phyloP scores from a whole-genome alignment of 2,797 vertebrate genomes.

The Crypturellus tataupa region DNA sequence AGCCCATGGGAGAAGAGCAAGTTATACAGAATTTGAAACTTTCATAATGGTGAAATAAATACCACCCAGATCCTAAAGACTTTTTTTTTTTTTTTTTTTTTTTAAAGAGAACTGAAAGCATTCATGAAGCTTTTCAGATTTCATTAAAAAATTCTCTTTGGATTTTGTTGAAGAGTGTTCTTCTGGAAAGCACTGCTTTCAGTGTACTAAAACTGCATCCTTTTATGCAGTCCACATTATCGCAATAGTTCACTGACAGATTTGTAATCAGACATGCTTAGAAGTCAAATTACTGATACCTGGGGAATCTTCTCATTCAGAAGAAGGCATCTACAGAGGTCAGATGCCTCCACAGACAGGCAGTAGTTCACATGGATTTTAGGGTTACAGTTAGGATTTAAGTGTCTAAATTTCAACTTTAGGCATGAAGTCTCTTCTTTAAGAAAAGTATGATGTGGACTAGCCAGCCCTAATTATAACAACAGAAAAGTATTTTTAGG shows the following conservation, averaged over 20 bases:
- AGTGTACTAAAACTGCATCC: neutral
- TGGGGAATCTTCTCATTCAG: neutral
- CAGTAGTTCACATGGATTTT: neutral
- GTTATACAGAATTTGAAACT: neutral
- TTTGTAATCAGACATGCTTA: neutral
- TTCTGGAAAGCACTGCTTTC: neutral
- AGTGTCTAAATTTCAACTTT: neutral
- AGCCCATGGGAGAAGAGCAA: neutral
- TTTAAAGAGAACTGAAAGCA: neutral
- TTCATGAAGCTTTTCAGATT: neutral
- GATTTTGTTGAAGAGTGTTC: neutral
- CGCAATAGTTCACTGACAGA: neutral
- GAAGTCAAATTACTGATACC: neutral
- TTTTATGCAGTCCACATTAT: neutral
- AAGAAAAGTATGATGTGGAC: rapidly evolving
- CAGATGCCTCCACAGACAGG: neutral
- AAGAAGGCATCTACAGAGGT: neutral
- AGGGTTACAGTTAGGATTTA: neutral
- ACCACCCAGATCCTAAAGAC: neutral
- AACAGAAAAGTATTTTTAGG: neutral
- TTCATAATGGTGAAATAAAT: neutral
- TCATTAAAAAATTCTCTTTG: rapidly evolving
- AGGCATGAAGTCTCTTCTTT: neutral
- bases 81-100: neutral
- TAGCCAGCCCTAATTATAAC: neutral